Percentiles rank a stretch among this genome's conserved stretches.
phyloP scores from a whole-genome alignment of 2,797 vertebrate genomes.

The Chelmon rostratus region DNA sequence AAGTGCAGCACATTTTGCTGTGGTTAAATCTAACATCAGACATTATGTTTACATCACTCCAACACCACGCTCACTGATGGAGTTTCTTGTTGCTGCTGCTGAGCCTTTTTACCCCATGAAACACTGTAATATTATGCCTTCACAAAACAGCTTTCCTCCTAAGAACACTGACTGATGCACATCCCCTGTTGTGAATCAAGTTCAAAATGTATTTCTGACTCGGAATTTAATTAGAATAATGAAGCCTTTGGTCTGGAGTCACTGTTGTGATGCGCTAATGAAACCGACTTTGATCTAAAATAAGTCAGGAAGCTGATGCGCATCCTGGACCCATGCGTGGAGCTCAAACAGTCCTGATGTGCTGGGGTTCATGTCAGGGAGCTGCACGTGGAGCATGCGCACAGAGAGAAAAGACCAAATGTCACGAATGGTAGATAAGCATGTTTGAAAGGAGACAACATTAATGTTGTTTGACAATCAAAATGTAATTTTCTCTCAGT shows the following conservation, averaged over 20 bases:
- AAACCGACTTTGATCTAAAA: slow-evolving; percentile 80
- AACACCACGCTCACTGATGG: slow-evolving; percentile 8
- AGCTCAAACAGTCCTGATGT: slow-evolving; percentile 47
- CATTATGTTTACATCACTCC: slow-evolving; percentile 16
- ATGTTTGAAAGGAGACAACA: neutral
- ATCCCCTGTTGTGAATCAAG: slow-evolving; percentile 49
- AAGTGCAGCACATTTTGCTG: neutral
- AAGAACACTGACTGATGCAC: slow-evolving; percentile 26
- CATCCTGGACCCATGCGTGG: slow-evolving; percentile 45
- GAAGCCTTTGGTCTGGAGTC: slow-evolving; percentile 64
- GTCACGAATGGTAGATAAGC: slow-evolving; percentile 15
- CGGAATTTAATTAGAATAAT: slow-evolving; percentile 75
- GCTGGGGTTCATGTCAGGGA: slow-evolving; percentile 27
- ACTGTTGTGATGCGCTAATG: slow-evolving; percentile 78
- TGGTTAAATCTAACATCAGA: slow-evolving; percentile 1
- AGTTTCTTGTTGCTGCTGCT: neutral
- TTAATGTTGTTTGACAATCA: slow-evolving; percentile 6
- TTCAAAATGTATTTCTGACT: slow-evolving; percentile 70
- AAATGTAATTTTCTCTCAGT: slow-evolving; percentile 20
- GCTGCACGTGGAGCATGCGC: neutral
- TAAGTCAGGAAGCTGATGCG: slow-evolving; percentile 57
- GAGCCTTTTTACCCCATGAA: neutral
- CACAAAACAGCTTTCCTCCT: slow-evolving; percentile 2
- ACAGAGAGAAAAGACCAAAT: neutral
- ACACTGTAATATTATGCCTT: slow-evolving; percentile 23